These are phyloP conservation scores for Heterocephalus glaber DNA, from an alignment of 2,113 vertebrate species.

Conservation along the genomic window DNA sequence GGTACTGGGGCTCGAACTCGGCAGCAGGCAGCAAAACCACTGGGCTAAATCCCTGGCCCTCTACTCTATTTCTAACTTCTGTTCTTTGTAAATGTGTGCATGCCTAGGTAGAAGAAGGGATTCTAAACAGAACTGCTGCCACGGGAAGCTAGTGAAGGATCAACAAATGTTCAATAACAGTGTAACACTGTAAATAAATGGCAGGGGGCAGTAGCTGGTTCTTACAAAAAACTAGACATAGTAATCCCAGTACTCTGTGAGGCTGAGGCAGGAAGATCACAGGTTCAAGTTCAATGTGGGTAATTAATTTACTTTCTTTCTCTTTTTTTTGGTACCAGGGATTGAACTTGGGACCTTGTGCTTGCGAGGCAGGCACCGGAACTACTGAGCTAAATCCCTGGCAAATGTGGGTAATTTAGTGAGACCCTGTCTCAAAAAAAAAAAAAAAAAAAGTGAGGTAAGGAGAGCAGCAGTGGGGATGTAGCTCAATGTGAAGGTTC, in stretches of 20 bases:
- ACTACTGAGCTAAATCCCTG: too few relatives aligned
- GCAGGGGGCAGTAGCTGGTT: neutral
- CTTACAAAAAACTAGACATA: neutral
- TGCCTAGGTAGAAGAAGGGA: neutral
- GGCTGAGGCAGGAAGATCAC: neutral
- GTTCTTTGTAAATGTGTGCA: neutral
- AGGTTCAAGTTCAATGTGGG: neutral
- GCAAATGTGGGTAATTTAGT: neutral
- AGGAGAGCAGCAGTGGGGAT: neutral
- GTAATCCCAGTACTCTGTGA: neutral
- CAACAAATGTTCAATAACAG: neutral
- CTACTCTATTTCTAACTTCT: neutral
- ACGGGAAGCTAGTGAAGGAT: neutral
- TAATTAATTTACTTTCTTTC: too few relatives aligned
- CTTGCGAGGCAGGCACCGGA: too few relatives aligned
- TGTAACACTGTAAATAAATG: neutral
- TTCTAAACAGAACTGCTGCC: neutral
- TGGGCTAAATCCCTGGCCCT: too few relatives aligned
- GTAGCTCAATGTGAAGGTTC: neutral
- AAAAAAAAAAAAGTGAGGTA: neutral
- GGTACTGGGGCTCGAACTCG: too few relatives aligned
- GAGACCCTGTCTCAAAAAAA: neutral
- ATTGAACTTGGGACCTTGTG: too few relatives aligned
- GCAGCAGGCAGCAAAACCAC: too few relatives aligned
- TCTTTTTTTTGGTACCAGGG: too few relatives aligned